Evolutionary conservation across 2,113 vertebrate genomes (phyloP), one percentile per base, ranked within the genome.

Genomic region (Rhinoptilus africanus): DNA sequence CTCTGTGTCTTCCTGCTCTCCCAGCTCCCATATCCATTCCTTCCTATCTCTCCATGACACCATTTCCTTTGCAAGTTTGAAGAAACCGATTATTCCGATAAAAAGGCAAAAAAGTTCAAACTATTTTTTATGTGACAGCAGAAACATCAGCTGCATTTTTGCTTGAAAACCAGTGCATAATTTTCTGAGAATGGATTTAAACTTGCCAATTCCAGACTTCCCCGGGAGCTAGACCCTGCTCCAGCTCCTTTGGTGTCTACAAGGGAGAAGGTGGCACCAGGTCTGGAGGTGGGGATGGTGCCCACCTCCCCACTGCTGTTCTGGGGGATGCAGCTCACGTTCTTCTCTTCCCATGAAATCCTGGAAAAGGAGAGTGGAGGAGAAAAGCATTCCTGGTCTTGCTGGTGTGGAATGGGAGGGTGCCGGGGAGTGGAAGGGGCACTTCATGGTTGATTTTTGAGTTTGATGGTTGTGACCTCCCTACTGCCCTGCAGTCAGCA

Each of bases 1-100:
- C 74, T 77, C 59, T 27, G 59, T 87, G 85, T 57, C 68, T 75
- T 75, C 80, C 84, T 23, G 1, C 47, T 84, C 94, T 56, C 50
- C 82, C 77, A 48, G 85, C 93, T 92, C 94, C 88, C 88, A 71
- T 88, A 43, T 4, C 91, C 35, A 19, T 71, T 19, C 88, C 88
- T 92, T 35, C 91, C 96, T 77, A 19, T 30, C 86, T 68, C 90
- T 37, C 77, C 54, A 2, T 4, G 59, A 13, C 88, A 73, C 60
- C 27, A 2, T 12, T 92, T 53, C 92, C 88, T 87, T 12, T 30
- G 51, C 54, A 14, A 6, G 14, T 34, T 56, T 71, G 77, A 57
- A 57, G 54, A 37, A 62, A 73, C 27, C 0, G 1, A 81, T 89
- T 92, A 34, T 88, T 95, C 54, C 1, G 2, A 77, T 85, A 45